phyloP scores from a whole-genome alignment of 2,888 invertebrate species.

The Cataglyphis altisquamis region DNA sequence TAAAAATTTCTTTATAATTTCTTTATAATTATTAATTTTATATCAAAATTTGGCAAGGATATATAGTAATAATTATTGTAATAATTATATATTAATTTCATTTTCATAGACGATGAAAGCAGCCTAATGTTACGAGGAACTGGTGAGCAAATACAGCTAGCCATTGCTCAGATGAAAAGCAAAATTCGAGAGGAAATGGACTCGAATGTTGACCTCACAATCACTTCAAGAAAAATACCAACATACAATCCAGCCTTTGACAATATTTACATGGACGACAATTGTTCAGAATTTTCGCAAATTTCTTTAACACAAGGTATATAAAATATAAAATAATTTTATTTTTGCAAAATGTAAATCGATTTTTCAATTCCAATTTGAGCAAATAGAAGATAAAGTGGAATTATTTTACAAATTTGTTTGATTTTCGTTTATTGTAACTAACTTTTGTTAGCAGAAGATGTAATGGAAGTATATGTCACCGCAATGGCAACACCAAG shows the following conservation, averaged over 20 bases:
- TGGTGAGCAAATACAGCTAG: slow-evolving; percentile 91
- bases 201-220: slow-evolving; percentile 33
- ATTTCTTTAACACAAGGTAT: slow-evolving; percentile 60
- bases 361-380: slow-evolving; percentile 75
- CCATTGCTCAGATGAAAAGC: slow-evolving; percentile 91
- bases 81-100: background rate
- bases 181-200: slow-evolving; percentile 87
- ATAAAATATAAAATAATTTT: background rate
- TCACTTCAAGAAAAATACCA: background rate
- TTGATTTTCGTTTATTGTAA: background rate
- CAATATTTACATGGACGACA: background rate
- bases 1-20: background rate
- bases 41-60: background rate
- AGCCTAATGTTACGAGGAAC: slow-evolving; percentile 89
- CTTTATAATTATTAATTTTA: background rate
- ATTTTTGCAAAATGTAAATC: slow-evolving; percentile 2
- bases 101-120: slow-evolving; percentile 72
- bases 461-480: slow-evolving; percentile 94
- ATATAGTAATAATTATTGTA: background rate
- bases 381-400: slow-evolving; percentile 91
- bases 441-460: slow-evolving; percentile 68
- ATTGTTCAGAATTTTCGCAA: slow-evolving; percentile 28
- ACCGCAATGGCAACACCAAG: slow-evolving; percentile 93
- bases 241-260: background rate
- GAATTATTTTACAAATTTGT: background rate